phyloP scores from a whole-genome alignment of 1,140 invertebrate genomes.

The Drosophila leontia region DNA sequence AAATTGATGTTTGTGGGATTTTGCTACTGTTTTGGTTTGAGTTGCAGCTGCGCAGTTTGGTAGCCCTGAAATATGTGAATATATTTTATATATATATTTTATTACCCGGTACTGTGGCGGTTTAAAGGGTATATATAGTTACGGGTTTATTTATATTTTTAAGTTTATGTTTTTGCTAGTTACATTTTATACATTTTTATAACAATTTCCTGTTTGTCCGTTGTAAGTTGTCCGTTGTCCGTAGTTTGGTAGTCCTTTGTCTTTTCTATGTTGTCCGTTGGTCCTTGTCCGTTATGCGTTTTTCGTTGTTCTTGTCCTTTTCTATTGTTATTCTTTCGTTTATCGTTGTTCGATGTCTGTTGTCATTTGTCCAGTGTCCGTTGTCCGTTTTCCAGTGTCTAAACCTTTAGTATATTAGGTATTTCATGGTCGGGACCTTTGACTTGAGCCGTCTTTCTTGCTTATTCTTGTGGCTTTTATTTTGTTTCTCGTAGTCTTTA shows the following conservation, averaged over 20 bases:
- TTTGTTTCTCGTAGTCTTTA: slow-evolving; percentile 12
- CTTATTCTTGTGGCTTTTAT: neutral
- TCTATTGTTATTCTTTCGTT: neutral
- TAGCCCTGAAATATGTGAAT: slow-evolving; percentile 6
- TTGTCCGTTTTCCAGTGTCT: too few relatives aligned
- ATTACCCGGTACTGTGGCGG: neutral
- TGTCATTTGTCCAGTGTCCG: too few relatives aligned
- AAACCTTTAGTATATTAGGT: neutral
- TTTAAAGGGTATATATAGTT: too few relatives aligned
- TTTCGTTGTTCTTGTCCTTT: neutral
- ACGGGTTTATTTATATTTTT: neutral
- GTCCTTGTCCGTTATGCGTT: neutral
- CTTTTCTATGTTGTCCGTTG: neutral
- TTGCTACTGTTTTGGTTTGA: slow-evolving; percentile 42
- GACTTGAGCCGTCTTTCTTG: slow-evolving; percentile 1
- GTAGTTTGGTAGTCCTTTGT: neutral
- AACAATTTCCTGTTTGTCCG: neutral
- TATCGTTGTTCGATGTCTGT: too few relatives aligned
- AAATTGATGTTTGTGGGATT: slow-evolving; percentile 41
- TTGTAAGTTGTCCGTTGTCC: neutral
- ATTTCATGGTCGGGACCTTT: neutral
- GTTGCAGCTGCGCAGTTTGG: slow-evolving; percentile 58
- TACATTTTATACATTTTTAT: too few relatives aligned
- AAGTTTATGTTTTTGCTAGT: neutral
- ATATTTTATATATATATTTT: neutral